A percentile compares a stretch with the other conserved stretches of the same genome.
Conservation (phyloP, 1,140 invertebrate genomes). For the Apocrypta bakeri region DNA sequence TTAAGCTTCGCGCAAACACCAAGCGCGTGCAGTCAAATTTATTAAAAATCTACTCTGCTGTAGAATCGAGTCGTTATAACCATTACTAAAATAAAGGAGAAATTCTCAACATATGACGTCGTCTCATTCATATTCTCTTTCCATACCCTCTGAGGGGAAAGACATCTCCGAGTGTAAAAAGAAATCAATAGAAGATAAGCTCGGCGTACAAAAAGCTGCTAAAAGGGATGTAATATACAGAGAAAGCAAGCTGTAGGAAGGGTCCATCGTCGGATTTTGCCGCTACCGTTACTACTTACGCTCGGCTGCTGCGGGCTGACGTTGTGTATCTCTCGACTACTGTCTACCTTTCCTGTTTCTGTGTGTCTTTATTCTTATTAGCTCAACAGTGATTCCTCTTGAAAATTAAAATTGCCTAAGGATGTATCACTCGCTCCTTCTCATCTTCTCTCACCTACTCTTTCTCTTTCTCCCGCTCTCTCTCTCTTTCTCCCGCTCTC, state of each 20-base stretch:
- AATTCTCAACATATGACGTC: conserved; percentile 6
- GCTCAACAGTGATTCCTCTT: conserved; percentile 72
- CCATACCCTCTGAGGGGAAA: conserved; percentile 6
- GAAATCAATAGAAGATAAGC: conserved; percentile 55
- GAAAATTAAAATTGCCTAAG: conserved; percentile 75
- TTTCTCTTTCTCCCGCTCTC: conserved; percentile 59
- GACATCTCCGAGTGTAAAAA: conserved; percentile 54
- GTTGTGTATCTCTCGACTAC: conserved; percentile 42
- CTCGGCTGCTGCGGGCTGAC: conserved; percentile 58
- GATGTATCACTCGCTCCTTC: conserved; percentile 70
- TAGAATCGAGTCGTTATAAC: too few relatives aligned
- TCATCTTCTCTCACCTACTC: too few relatives aligned
- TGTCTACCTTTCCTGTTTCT: not conserved
- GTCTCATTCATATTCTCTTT: conserved; percentile 61
- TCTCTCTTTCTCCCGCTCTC: conserved; percentile 59
- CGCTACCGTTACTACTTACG: conserved; percentile 55
- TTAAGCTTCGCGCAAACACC: not conserved
- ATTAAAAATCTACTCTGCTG: conserved; percentile 47
- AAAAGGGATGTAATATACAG: conserved; percentile 46
- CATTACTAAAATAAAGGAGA: too few relatives aligned
- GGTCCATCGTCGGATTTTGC: conserved; percentile 50
- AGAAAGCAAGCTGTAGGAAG: conserved; percentile 50
- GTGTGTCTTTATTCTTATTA: conserved; percentile 73
- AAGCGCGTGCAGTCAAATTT: conserved; percentile 14
- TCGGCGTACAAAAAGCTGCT: conserved; percentile 45